phyloP scores from a whole-genome alignment of 2,113 vertebrate genomes.

The Podarcis muralis region DNA sequence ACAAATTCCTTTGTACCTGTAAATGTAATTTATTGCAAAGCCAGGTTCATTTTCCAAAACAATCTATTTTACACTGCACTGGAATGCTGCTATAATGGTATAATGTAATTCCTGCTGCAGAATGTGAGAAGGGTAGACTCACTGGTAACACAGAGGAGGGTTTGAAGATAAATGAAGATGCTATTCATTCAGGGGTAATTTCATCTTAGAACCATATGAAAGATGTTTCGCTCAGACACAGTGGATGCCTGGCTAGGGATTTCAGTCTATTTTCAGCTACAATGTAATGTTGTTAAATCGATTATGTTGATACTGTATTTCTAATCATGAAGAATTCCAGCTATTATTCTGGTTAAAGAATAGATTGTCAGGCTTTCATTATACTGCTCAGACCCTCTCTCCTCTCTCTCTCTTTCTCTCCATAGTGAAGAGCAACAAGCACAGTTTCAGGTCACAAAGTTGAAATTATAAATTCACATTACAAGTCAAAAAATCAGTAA shows the following conservation, averaged over 20 bases:
- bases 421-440: constrained; percentile 69
- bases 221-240: constrained; percentile 82
- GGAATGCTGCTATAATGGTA: constrained; percentile 92
- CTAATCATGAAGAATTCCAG: constrained; percentile 75
- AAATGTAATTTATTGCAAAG: constrained; percentile 99
- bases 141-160: constrained; percentile 88
- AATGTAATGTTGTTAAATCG: constrained; percentile 69
- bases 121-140: constrained; percentile 89
- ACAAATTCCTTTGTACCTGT: constrained; percentile 95
- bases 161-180: constrained; percentile 99
- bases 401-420: constrained; percentile 21
- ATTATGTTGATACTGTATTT: constrained; percentile 79
- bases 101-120: constrained; percentile 86
- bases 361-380: constrained; percentile 67
- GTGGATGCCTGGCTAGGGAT: constrained; percentile 71
- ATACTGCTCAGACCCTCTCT: constrained; percentile 59
- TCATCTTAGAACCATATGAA: constrained; percentile 92
- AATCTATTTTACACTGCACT: constrained; percentile 93
- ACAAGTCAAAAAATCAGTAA: constrained; percentile 49
- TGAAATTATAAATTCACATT: constrained; percentile 59
- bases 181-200: constrained; percentile 99
- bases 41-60: constrained; percentile 95
- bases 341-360: constrained; percentile 67
- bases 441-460: constrained; percentile 63
- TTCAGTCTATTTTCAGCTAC: constrained; percentile 75